phyloP scores from a whole-genome alignment of 2,888 invertebrate genomes.

The Caenorhabditis sp. region DNA sequence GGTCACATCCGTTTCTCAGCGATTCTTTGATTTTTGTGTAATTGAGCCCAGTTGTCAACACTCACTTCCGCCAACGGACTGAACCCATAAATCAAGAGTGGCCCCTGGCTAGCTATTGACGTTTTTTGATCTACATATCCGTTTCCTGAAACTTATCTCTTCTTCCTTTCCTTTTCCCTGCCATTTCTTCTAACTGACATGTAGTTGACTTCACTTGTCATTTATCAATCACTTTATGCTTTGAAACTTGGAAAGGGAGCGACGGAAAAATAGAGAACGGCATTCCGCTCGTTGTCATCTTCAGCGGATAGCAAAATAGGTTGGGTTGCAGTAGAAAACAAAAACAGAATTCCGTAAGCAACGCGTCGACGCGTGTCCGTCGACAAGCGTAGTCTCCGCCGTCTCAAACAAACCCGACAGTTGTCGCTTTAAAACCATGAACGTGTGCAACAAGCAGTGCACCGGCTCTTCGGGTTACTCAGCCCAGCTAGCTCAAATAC shows the following conservation, averaged over 20 bases:
- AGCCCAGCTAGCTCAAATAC: conserved; percentile 43
- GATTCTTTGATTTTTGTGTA: conserved; percentile 58
- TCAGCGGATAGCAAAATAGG: neutral
- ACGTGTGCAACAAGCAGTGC: conserved; percentile 50
- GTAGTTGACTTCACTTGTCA: conserved; percentile 41
- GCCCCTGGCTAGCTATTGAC: conserved; percentile 56
- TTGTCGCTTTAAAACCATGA: conserved; percentile 54
- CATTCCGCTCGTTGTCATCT: neutral
- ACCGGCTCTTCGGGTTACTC: conserved; percentile 43
- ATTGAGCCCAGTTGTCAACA: conserved; percentile 53
- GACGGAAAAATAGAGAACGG: conserved; percentile 28
- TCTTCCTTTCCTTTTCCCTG: conserved; percentile 9
- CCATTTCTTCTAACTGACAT: conserved; percentile 20
- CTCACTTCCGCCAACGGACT: conserved; percentile 51
- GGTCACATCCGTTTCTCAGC: conserved; percentile 13
- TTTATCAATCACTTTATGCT: conserved; percentile 49
- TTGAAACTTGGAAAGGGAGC: conserved; percentile 24
- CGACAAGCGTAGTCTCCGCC: neutral
- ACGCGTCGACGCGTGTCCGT: conserved; percentile 20
- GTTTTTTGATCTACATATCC: conserved; percentile 53
- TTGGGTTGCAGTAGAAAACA: conserved; percentile 24
- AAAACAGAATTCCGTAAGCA: conserved; percentile 32
- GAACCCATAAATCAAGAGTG: conserved; percentile 52
- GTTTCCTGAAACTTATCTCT: conserved; percentile 44
- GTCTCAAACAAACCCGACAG: conserved; percentile 48